Evolutionary conservation across 2,888 invertebrate species (phyloP), one percentile per base, ranked within the genome.

Genomic region (Tuta absoluta): DNA sequence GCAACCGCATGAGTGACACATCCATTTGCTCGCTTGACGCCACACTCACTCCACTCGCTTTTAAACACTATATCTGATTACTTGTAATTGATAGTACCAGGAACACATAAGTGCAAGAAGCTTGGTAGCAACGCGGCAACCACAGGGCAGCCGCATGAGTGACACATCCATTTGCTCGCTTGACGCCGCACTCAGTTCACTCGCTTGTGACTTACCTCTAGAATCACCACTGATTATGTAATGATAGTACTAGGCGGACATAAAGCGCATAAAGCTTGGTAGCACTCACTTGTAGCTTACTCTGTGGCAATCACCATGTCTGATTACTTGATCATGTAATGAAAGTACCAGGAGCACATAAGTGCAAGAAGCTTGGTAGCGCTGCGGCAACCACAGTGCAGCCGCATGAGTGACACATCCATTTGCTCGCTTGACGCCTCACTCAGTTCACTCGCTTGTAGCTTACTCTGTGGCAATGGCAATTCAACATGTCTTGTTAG

Each of bases 401-500:
- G 28, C 24, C 56, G 12, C 56, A 14, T 57, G 57, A 57, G 17
- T 57, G 57, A 57, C 57, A 57, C 8, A 57, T 57, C 57, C 57
- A 57, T 57, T 57, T 57, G 33, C 37, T 8, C 10, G 14, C n/a
- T 33, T 57, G 33, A 57, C 57, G 37, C 33, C n/a, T 8, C 57
- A 33, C 24, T 53, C 33, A 57, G 57, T 57, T 37, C 24, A 23
- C 8, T 8, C 49, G 23, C 11, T 23, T n/a, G n/a, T 12, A 14
- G 14, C 12, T 4, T 23, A 53, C 49, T 21, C 49, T 21, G 49
- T 23, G 23, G 14, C 23, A 53, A 53, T n/a, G n/a, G n/a, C n/a
- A n/a, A n/a, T n/a, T 53, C 12, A 24, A 3, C 21, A 19, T 11
- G 21, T 7, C 21, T 51, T 24, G 24, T 53, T 53, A 33, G n/a